Evolutionary conservation across 2,888 invertebrate genomes (phyloP), one percentile per base, ranked within the genome.

Genomic region (Macrosiphum euphorbiae): DNA sequence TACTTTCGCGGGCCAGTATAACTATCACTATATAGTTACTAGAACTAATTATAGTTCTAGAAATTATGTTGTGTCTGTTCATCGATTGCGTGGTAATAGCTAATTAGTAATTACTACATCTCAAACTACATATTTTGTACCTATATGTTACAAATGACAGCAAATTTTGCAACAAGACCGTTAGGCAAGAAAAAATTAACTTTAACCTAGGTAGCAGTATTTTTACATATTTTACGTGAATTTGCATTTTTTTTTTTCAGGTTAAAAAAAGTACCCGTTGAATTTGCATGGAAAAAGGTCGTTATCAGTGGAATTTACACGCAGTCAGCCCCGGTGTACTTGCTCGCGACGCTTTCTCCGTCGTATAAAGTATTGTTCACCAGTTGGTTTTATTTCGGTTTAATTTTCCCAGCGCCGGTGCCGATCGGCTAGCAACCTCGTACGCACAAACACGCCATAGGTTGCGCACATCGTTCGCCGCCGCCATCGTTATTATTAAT

Each of bases 361-460:
- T 67, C 16, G 61, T n/a, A 67, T 67, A 67, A 67, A 4, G n/a
- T 16, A 67, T n/a, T n/a, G n/a, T n/a, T n/a, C n/a, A 67, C 67
- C n/a, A 67, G 5, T 67, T 67, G n/a, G 67, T n/a, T 67, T 67
- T 55, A 55, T 67, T 67, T 67, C 16, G 67, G 67, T 67, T 67
- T 67, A 67, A n/a, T 67, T 67, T 67, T 67, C n/a, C n/a, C 67
- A 67, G 67, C n/a, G 67, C 13, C 67, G 67, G 67, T n/a, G n/a
- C 13, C n/a, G n/a, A 67, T 67, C 16, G 67, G 67, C 67, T 67
- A 16, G 67, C n/a, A 67, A 67, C 67, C n/a, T n/a, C 67, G 67
- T n/a, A 67, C 61, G 61, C 61, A 61, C 28, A 61, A 61, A 61
- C 28, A 61, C 28, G 61, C 61, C 61, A 61, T 61, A 11, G 10